These are phyloP conservation scores for Zele albiditarsus DNA, from an alignment of 2,888 invertebrate genomes.

Conservation along the genomic window DNA sequence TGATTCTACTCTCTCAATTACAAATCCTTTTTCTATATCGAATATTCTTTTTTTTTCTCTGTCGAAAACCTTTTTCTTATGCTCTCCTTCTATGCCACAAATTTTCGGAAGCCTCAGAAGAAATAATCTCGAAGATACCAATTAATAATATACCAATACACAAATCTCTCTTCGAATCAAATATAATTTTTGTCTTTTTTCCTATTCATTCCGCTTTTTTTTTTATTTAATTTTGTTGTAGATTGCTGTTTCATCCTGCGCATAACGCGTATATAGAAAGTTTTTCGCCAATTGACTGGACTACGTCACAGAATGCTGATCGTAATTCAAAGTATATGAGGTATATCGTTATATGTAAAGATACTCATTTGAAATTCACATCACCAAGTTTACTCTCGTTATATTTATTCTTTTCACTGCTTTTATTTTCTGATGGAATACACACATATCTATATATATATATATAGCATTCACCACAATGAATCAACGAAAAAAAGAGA, in stretches of 20 bases:
- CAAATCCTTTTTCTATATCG: too few species aligned
- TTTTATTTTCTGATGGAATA: constrained; percentile 46
- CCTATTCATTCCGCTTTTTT: neutral
- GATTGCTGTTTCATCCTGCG: neutral
- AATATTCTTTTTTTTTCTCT: too few species aligned
- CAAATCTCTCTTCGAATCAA: too few species aligned
- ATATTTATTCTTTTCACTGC: constrained; percentile 48
- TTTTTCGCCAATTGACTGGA: constrained; percentile 15
- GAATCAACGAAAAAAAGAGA: neutral
- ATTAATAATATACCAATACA: too few species aligned
- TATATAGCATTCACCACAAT: neutral
- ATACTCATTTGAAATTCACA: constrained; percentile 54
- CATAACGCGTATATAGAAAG: constrained; percentile 12
- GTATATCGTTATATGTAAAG: neutral
- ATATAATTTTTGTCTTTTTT: neutral
- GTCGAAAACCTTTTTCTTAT: too few species aligned
- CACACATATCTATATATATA: constrained; percentile 13
- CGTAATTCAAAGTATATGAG: constrained; percentile 54
- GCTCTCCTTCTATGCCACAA: too few species aligned
- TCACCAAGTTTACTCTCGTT: constrained; percentile 36
- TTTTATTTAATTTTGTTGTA: constrained; percentile 2
- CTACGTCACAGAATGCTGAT: constrained; percentile 40
- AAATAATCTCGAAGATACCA: too few species aligned
- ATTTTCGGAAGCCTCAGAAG: too few species aligned
- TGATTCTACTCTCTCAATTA: too few species aligned